A percentile compares a stretch with the other conserved stretches of the same genome.
Evolutionary conservation across 2,113 vertebrate genomes (phyloP).

Genomic region (Semicossyphus pulcher): DNA sequence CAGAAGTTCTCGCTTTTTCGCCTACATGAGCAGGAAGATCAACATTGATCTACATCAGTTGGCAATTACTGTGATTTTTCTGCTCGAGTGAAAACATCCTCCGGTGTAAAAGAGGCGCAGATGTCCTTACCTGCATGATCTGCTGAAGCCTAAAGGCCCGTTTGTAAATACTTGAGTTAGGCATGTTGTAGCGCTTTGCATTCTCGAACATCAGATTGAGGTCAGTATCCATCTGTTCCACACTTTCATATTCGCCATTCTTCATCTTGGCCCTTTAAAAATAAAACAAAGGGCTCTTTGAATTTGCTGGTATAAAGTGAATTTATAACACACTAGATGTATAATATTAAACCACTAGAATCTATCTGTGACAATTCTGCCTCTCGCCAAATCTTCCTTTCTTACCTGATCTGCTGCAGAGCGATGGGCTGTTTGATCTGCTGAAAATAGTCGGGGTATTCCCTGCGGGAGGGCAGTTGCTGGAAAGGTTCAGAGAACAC

Average conservation of each 20-base stretch:
- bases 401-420: conserved; percentile 94
- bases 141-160: conserved; percentile 96
- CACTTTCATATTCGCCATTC: conserved; percentile 93
- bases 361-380: neutral
- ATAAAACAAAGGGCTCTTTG: neutral
- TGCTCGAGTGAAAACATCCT: neutral
- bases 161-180: conserved; percentile 97
- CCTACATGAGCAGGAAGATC: conserved; percentile 77
- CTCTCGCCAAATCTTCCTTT: neutral
- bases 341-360: neutral
- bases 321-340: too few species aligned
- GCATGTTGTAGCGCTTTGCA: conserved; percentile 97
- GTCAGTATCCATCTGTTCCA: conserved; percentile 94
- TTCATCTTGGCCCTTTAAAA: conserved; percentile 92
- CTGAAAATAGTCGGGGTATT: conserved; percentile 98
- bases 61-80: neutral
- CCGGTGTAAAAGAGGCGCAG: neutral
- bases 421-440: conserved; percentile 97
- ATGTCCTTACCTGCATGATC: conserved; percentile 90
- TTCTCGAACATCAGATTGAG: conserved; percentile 98
- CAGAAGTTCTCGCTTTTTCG: conserved; percentile 93
- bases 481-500: conserved; percentile 96
- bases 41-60: neutral
- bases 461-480: conserved; percentile 94
- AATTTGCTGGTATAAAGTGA: too few species aligned